A percentile compares a stretch with the other conserved stretches of the same genome.
Evolutionary conservation across 2,113 vertebrate species (phyloP).

Genomic region (Prunella fulvescens): DNA sequence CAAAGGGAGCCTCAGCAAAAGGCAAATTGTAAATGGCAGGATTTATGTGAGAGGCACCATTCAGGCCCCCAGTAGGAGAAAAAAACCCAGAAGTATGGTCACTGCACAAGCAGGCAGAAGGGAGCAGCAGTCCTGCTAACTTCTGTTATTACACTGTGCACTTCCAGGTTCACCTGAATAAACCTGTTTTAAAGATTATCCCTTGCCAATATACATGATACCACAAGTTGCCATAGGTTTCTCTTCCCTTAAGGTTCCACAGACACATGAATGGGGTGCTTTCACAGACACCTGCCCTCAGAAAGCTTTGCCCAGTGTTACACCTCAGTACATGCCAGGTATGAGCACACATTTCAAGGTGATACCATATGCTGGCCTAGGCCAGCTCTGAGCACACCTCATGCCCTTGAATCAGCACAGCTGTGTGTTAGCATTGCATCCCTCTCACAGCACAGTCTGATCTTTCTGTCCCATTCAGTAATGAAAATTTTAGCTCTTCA

Average conservation of each 20-base stretch:
- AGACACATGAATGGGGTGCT: not conserved
- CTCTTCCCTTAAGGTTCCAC: not conserved
- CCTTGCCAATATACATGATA: not conserved
- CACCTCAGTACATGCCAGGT: not conserved
- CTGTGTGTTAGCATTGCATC: not conserved
- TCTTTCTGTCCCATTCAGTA: not conserved
- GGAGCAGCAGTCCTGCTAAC: not conserved
- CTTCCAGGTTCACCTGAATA: not conserved
- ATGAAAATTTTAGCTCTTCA: not conserved
- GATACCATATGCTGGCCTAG: not conserved
- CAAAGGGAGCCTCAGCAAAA: conserved; percentile 52
- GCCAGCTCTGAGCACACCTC: not conserved
- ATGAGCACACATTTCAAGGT: not conserved
- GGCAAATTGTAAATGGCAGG: conserved; percentile 45
- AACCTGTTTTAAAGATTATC: not conserved
- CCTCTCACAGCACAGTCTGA: not conserved
- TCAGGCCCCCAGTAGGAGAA: not conserved
- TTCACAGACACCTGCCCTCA: not conserved
- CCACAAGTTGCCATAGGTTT: not conserved
- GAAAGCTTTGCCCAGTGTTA: not conserved
- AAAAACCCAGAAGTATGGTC: not conserved
- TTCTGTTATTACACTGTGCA: not conserved
- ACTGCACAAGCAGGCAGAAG: not conserved
- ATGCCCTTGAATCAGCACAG: not conserved
- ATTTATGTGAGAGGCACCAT: conserved; percentile 33